Evolutionary conservation across 2,888 invertebrate genomes (phyloP), one percentile per base, ranked within the genome.

Genomic region (Acleris holmiana): DNA sequence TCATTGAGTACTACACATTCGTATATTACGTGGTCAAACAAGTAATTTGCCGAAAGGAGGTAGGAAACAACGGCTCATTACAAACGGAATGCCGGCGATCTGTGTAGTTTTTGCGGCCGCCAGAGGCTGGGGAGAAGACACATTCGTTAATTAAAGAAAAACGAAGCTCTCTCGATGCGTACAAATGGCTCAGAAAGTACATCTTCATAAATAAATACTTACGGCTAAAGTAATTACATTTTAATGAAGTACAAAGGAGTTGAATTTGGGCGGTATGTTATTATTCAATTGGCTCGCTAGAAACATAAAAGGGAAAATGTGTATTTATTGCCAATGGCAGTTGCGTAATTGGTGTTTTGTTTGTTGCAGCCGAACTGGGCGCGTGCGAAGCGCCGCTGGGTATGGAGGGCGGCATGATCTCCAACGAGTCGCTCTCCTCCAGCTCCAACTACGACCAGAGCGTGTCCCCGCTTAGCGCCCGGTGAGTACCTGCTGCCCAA

Each of bases 391-490:
- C 95, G 57, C 94, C 97, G 17, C 94, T 98, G 73, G 98, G 98
- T 61, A 97, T 98, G 97, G 97, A 97, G 85, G 96, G 95, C 75
- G 97, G 97, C 41, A 94, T 94, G 83, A 97, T 98, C 79, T 95
- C 96, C 56, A 97, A 98, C 88, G 94, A 95, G 73, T 96, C 97
- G 73, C 96, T 98, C 77, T 95, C 96, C 5, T 96, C 97, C 66
- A 97, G 97, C 81, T 97, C 97, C 60, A 96, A 96, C 73, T 97
- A 98, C 83, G 94, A 95, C 76, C 96, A 96, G 82, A 97, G 96
- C 74, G 97, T 97, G 41, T 98, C 98, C 57, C 97, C 98, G 40
- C 95, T 97, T 76, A 97, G 97, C 83, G 96, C 97, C 69, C 95
- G 98, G 98, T 97, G 44, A 44, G 44, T 44, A 2, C n/a, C 44